A percentile compares a stretch with the other conserved stretches of the same genome.
phyloP scores from a whole-genome alignment of 2,888 invertebrate genomes.

The Ennomos erosarius region DNA sequence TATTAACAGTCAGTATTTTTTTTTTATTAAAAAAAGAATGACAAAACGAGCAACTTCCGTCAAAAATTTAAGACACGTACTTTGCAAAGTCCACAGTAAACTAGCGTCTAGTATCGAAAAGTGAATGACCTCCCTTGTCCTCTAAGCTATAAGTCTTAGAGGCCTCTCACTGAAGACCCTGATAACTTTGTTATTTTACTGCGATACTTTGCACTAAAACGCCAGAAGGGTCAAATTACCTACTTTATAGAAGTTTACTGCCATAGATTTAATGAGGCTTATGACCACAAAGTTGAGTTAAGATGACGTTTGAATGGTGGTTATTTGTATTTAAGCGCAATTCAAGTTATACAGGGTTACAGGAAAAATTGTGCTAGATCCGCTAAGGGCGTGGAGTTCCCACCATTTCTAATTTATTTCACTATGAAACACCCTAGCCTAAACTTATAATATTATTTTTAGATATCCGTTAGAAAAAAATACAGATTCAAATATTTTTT shows the following conservation, averaged over 20 bases:
- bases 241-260: slow-evolving; percentile 26
- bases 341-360: no score
- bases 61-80: not conserved
- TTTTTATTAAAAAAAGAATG: no score
- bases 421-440: no score
- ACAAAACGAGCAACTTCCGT: no score
- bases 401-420: no score
- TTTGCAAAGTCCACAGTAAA: slow-evolving; percentile 50
- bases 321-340: no score
- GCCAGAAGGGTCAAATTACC: slow-evolving; percentile 43
- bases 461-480: no score
- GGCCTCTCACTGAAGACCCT: slow-evolving; percentile 62
- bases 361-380: no score
- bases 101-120: slow-evolving; percentile 54
- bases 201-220: slow-evolving; percentile 44
- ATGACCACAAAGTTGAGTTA: not conserved
- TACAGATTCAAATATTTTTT: no score
- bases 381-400: no score
- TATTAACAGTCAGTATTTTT: no score
- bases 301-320: not conserved
- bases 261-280: slow-evolving; percentile 7
- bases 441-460: no score
- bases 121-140: slow-evolving; percentile 77
- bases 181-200: slow-evolving; percentile 58
- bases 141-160: slow-evolving; percentile 68